Evolutionary conservation across 2,888 invertebrate genomes (phyloP).

Genomic region (Chymomyza procnemis): DNA sequence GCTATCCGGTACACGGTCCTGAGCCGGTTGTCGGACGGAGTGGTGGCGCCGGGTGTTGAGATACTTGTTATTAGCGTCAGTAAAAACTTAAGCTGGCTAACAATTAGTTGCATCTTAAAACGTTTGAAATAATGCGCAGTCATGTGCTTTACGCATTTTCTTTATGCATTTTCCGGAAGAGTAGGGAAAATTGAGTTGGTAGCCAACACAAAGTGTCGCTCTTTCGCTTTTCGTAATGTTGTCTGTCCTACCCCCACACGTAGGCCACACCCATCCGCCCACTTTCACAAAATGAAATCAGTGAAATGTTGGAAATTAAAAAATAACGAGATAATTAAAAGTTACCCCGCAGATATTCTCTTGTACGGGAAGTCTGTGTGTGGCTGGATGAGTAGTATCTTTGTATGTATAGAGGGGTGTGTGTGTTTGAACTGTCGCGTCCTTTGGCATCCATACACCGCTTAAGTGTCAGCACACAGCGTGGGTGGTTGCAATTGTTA

Average conservation of each 20-base stretch:
- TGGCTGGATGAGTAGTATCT: conserved; percentile 8
- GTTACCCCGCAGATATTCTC: conserved; percentile 70
- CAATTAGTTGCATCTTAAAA: conserved; percentile 45
- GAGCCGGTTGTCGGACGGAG: conserved; percentile 16
- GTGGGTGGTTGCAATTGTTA: background rate
- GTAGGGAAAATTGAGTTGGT: background rate
- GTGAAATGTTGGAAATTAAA: conserved; percentile 67
- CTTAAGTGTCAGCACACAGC: conserved; percentile 61
- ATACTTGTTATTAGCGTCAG: background rate
- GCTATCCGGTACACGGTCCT: too few relatives aligned
- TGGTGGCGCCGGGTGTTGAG: background rate
- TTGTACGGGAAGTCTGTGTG: background rate
- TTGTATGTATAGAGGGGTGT: conserved; percentile 18
- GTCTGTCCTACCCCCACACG: background rate
- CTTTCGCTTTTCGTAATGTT: background rate
- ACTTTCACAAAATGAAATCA: conserved; percentile 53
- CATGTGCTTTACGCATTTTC: background rate
- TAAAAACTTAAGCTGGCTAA: conserved; percentile 33
- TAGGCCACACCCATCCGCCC: background rate
- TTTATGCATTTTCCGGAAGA: background rate
- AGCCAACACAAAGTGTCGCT: background rate
- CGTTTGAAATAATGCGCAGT: background rate
- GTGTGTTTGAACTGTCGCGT: conserved; percentile 8
- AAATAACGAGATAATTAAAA: conserved; percentile 76
- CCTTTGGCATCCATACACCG: conserved; percentile 57